A percentile compares a stretch with the other conserved stretches of the same genome.
These are phyloP conservation scores for Apus apus DNA, from an alignment of 2,113 vertebrate species.

Conservation along the genomic window DNA sequence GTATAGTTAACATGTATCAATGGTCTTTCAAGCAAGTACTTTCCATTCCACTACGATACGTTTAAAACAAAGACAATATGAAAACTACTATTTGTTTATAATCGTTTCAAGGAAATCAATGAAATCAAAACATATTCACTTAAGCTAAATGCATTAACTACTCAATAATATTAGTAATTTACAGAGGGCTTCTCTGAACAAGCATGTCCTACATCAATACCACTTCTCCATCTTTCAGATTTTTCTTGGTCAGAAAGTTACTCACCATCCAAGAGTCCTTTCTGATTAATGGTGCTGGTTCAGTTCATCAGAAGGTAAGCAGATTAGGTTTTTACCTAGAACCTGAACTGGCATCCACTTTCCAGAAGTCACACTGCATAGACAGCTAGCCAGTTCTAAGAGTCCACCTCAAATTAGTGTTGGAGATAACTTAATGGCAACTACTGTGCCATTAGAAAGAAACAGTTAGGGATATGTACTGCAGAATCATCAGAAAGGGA, in stretches of 20 bases:
- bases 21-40: constrained; percentile 44
- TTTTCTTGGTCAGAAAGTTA: constrained; percentile 67
- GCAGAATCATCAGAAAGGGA: constrained; percentile 41
- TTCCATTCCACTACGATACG: constrained; percentile 28
- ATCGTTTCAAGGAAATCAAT: constrained; percentile 28
- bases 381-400: constrained; percentile 48
- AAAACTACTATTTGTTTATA: constrained; percentile 23
- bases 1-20: constrained; percentile 36
- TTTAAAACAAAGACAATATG: constrained; percentile 49
- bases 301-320: constrained; percentile 59
- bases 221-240: constrained; percentile 30
- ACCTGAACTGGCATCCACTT: constrained; percentile 25
- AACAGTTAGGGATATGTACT: background rate
- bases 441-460: constrained; percentile 14
- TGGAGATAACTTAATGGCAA: constrained; percentile 22
- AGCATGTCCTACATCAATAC: constrained; percentile 44
- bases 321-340: constrained; percentile 58
- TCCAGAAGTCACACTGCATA: constrained; percentile 13
- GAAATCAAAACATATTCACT: constrained; percentile 32
- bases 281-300: constrained; percentile 73
- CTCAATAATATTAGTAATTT: constrained; percentile 16
- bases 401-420: constrained; percentile 11
- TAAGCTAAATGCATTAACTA: background rate
- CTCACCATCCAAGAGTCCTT: constrained; percentile 73
- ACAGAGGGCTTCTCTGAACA: constrained; percentile 48